Evolutionary conservation across 2,113 vertebrate genomes (phyloP), one percentile per base, ranked within the genome.

Genomic region (Menura novaehollandiae): DNA sequence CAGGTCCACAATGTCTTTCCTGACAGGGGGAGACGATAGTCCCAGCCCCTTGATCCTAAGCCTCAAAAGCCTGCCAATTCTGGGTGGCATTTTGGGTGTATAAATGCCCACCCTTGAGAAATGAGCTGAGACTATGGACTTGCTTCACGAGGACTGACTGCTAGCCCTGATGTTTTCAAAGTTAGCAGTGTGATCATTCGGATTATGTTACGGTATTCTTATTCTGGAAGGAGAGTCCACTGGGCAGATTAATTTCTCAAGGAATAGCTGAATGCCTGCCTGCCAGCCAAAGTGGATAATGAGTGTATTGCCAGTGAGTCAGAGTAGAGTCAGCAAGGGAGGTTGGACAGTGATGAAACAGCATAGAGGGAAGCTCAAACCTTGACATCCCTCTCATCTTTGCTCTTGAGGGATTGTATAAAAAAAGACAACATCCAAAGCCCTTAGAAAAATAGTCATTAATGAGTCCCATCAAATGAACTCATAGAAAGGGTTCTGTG

Each of bases 191-290:
- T 52, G 71, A 69, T 67, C 8, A 2, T 44, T 90, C 59, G 15
- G 35, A 59, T 13, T 63, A 13, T 32, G 10, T 68, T 83, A 43
- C 19, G 24, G 26, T 86, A 72, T 71, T 81, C 69, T 89, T 69
- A 35, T 39, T 85, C 33, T 93, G 88, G 47, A 83, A 91, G 51
- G 18, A 83, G 30, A 93, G 24, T 88, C 71, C 75, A 74, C 32
- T 37, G 59, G 41, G 53, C 59, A 94, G 91, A 95, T 88, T 80
- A 91, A 91, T 91, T 95, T 96, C 78, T 85, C 78, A 82, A 91
- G 74, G 72, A 94, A 69, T 12, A 71, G 43, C 71, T 88, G 89
- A 91, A 82, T 53, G 58, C 23, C 53, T 88, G 81, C 39, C 55
- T 90, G 78, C 74, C 56, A 62, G 56, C 30, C 79, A 77, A 94